phyloP scores from a whole-genome alignment of 2,797 vertebrate genomes.

The Tinamus major region DNA sequence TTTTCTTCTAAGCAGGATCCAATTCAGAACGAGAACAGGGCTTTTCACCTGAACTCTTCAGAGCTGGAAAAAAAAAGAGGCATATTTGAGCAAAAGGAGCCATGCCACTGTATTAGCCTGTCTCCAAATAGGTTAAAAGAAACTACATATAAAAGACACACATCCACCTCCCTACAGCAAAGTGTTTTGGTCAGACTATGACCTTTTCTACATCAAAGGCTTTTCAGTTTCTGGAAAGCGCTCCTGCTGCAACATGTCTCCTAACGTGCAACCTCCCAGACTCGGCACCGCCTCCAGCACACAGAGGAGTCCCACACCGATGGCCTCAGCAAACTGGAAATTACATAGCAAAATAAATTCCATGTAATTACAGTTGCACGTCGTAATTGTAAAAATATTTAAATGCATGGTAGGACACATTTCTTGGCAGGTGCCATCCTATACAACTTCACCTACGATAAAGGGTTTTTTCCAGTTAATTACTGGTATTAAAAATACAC shows the following conservation, averaged over 20 bases:
- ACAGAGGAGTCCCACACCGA: neutral
- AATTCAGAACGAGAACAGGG: neutral
- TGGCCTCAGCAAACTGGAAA: neutral
- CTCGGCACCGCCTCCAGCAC: neutral
- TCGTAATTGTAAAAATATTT: neutral
- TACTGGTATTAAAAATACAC: neutral
- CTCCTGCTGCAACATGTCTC: neutral
- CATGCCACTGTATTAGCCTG: neutral
- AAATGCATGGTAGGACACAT: neutral
- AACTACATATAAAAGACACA: neutral
- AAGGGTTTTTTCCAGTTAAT: neutral
- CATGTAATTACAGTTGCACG: neutral
- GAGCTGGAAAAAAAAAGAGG: neutral
- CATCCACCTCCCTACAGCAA: neutral
- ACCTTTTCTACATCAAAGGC: neutral
- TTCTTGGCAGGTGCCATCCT: neutral
- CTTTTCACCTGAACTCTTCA: neutral
- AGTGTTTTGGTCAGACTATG: neutral
- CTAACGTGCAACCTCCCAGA: neutral
- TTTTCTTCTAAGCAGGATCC: neutral
- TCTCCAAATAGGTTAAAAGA: neutral
- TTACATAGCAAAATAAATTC: neutral
- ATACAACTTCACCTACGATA: neutral
- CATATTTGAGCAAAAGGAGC: neutral
- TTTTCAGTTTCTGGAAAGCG: neutral